Evolutionary conservation across 2,888 invertebrate genomes (phyloP), one percentile per base, ranked within the genome.

Genomic region (Hylaea fasciaria): DNA sequence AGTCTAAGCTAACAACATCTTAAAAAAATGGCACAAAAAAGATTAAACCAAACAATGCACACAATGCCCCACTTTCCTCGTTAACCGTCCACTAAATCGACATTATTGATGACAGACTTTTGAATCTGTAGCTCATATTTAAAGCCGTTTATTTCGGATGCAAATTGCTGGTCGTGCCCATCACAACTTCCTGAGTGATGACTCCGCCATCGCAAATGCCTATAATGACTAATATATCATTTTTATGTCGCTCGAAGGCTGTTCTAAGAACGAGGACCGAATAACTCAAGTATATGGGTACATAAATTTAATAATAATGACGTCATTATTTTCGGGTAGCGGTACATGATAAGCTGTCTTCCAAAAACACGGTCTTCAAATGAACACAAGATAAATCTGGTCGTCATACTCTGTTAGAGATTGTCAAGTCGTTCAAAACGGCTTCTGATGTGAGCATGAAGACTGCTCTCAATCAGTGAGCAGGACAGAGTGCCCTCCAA

Each of bases 161-260:
- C 74, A 82, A 82, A 83, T 80, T 73, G 69, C 69, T 48, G 64
- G 62, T 61, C 64, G 71, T 67, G 68, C 71, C 58, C 57, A 60
- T 65, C 65, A 59, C 50, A 64, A 77, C 73, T 72, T 73, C 68
- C 71, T 72, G 70, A 68, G 64, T 68, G 71, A 70, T 74, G 70
- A 65, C 64, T 70, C 49, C 48, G 48, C 57, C 69, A 62, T 70
- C 73, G 69, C 74, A 73, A 78, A 81, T 76, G 73, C 68, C 72
- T 71, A 66, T 82, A 83, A 81, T 81, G 72, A 80, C 78, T 75
- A 77, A 82, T 78, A 82, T 78, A 78, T 78, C 74, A 80, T 72
- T 78, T 78, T 81, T 76, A 81, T 77, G 75, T 80, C 80, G 74
- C 79, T 80, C 67, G 66, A 63, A 78, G 72, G 68, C 71, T 69